These are phyloP conservation scores for Eristalis tenax DNA, from an alignment of 2,888 invertebrate genomes.

Conservation along the genomic window DNA sequence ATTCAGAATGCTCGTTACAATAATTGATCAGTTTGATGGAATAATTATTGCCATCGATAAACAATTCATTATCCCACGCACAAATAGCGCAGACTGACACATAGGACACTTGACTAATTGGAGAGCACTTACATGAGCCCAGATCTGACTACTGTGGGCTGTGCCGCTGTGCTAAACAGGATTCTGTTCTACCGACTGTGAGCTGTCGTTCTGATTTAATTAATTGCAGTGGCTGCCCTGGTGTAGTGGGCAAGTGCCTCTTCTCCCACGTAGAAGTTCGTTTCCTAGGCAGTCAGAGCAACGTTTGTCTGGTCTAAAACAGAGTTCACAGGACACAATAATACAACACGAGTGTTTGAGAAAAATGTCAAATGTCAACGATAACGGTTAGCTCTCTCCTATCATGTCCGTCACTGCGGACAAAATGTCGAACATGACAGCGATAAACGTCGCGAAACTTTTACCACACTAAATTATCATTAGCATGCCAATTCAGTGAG, in stretches of 20 bases:
- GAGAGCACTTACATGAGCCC: slow-evolving; percentile 6
- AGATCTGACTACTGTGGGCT: slow-evolving; percentile 16
- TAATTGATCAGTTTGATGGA: slow-evolving; percentile 9
- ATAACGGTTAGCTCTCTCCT: background rate
- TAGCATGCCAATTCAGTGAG: background rate
- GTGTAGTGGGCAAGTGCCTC: background rate
- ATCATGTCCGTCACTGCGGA: background rate
- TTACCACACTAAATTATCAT: background rate
- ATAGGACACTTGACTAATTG: slow-evolving; percentile 6
- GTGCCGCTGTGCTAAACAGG: slow-evolving; percentile 13
- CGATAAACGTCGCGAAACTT: background rate
- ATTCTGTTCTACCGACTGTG: background rate
- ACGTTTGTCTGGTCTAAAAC: too few relatives aligned
- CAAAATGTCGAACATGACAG: background rate
- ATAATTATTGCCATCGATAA: slow-evolving; percentile 4
- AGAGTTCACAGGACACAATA: background rate
- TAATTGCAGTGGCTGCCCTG: background rate
- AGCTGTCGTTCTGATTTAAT: slow-evolving; percentile 11
- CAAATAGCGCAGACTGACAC: background rate
- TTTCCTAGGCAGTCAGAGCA: background rate
- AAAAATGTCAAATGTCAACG: background rate
- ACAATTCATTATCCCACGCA: slow-evolving; percentile 1
- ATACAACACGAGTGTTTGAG: background rate
- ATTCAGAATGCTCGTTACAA: background rate
- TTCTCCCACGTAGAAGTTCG: background rate